Base-by-base conservation (phyloP, 2,113 vertebrate species). In the Mionectes macconnelli region DNA sequence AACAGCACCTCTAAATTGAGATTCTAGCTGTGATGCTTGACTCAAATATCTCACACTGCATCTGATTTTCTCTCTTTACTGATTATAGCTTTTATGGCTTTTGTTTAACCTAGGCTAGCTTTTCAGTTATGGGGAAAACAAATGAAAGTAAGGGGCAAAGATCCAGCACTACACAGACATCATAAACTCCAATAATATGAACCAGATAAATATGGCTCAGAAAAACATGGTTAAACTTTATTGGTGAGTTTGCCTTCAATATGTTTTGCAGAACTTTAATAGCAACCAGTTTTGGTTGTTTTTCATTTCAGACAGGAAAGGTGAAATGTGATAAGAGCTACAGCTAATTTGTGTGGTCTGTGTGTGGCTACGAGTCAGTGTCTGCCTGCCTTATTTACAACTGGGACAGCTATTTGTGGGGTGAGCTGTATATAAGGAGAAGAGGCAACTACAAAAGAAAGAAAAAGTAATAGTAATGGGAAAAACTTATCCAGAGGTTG, bases 261-360 rank as follows among this genome's bases (percentile, higher is more conserved):
- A 92, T 53, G 20, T 15, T 84, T 84, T 87, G 27, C 72, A 94
- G 72, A 69, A 60, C 16, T 87, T 85, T 84, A 82, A 53, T 44
- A 64, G 44, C n/a, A 83, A 53, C 7, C 28, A 47, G 15, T 91
- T 92, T 85, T 57, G 24, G 6, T 64, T 40, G 49, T 40, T 73
- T n/a, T 52, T 93, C 30, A 31, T 84, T 92, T 80, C 83, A 93
- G 62, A 80, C 59, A 90, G 45, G 63, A 95, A 95, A 92, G 79
- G 60, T 50, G 57, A 92, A 87, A 69, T 30, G 19, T 59, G 33
- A 74, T 74, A 56, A 82, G 30, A 91, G 27, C 22, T 76, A 39
- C 42, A 84, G 59, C 12, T 95, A 67, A 86, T 95, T 70, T 88
- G 68, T 19, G 50, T 90, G 53, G 72, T 85, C 45, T 74, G 1